These are phyloP conservation scores for Laticauda colubrina DNA, from an alignment of 2,113 vertebrate genomes.

Conservation along the genomic window DNA sequence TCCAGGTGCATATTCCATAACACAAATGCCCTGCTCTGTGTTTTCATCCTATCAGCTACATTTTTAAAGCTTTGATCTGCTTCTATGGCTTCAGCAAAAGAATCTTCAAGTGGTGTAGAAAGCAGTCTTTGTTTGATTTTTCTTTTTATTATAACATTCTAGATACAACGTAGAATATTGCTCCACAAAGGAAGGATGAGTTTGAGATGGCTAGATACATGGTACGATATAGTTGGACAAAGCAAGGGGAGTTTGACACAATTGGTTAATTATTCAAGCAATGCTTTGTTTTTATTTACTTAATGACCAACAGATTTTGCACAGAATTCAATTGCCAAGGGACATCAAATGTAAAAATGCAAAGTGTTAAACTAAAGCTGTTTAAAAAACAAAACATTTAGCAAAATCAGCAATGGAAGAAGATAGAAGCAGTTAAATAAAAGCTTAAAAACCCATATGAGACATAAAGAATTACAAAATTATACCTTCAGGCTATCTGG, in stretches of 20 bases:
- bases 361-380: neutral
- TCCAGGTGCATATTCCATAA: neutral
- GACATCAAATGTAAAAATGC: neutral
- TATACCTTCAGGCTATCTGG: neutral
- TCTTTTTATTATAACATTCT: neutral
- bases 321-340: neutral
- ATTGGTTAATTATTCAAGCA: neutral
- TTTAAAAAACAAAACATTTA: neutral
- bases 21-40: neutral
- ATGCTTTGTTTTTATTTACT: neutral
- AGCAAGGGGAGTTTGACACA: neutral
- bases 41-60: neutral
- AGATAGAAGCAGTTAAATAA: neutral
- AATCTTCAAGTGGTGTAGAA: neutral
- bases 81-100: neutral
- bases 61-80: neutral
- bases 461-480: neutral
- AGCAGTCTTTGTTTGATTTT: neutral
- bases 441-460: neutral
- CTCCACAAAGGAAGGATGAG: neutral
- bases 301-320: neutral
- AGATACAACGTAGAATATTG: neutral
- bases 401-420: neutral
- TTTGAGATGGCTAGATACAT: neutral
- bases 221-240: neutral